phyloP scores from a whole-genome alignment of 2,113 vertebrate species.

The Megaleporinus macrocephalus region DNA sequence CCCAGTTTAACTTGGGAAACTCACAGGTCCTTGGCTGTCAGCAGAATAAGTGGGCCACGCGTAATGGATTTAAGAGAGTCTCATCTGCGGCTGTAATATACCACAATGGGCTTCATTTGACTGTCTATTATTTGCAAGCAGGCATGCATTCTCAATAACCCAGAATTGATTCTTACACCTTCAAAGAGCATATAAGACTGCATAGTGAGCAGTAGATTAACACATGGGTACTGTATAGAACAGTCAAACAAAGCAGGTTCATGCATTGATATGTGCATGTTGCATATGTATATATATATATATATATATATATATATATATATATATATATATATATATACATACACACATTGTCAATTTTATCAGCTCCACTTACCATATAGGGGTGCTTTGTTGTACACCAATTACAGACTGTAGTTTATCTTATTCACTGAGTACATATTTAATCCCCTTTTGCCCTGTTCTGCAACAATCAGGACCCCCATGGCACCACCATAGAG shows the following conservation, averaged over 20 bases:
- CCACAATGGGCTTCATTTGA: constrained; percentile 3
- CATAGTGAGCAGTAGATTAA: background rate
- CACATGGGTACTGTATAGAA: background rate
- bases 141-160: constrained; percentile 7
- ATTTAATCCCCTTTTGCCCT: no score
- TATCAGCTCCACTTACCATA: no score
- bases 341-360: no score
- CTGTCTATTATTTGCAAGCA: constrained; percentile 6
- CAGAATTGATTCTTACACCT: constrained; percentile 13
- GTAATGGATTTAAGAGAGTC: constrained; percentile 40
- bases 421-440: no score
- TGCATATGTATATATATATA: background rate
- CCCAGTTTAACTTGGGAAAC: constrained; percentile 32
- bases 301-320: background rate
- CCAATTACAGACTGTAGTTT: no score
- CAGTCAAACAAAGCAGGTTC: background rate
- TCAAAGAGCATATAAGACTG: constrained; percentile 1
- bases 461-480: no score
- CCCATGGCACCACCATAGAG: no score
- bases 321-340: no score
- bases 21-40: constrained; percentile 36
- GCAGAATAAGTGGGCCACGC: constrained; percentile 31
- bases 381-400: no score
- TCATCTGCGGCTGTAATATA: constrained; percentile 32
- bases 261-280: background rate